Base-by-base conservation (phyloP, 1,140 invertebrate genomes). In the Solenopsis invicta region DNA sequence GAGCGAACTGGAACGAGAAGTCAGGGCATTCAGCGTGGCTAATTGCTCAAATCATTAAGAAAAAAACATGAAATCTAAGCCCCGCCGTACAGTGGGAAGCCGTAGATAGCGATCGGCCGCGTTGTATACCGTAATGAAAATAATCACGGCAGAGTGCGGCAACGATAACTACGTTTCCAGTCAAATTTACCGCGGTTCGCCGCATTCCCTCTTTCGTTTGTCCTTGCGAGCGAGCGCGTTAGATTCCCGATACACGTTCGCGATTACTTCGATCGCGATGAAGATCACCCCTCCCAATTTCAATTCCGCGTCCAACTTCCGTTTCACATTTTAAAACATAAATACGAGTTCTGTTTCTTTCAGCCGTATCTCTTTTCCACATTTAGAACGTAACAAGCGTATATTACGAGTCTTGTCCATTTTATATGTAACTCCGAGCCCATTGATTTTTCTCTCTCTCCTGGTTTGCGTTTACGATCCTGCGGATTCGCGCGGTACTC, bases 31-130 rank as follows among this genome's bases (percentile, higher is more conserved):
- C 94, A 95, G 94, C 94, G 95, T 95, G 90, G 94, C 94, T 95
- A 95, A 95, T 95, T 95, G 94, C 94, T 95, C 93, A 93, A 95
- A 95, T 95, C 94, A 95, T 95, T 95, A 95, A 94, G 94, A 95
- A 95, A 95, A 81, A 95, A 95, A 95, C 94, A 95, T 94, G 94
- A 94, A 94, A 95, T 94, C 93, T 93, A 93, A 95, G 93, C 87
- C 88, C 74, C 87, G 88, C 78, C 69, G 87, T 86, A 80, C 92
- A 93, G 92, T 95, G 94, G 94, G 94, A 95, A 95, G 92, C 89
- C 82, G 85, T 85, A 92, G 93, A 95, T 94, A 94, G 87, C 89
- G 92, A 95, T 95, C 94, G 89, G 34, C 81, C 81, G 90, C 77
- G 87, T 76, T 50, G 78, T 89, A 87, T 92, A 91, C 90, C 91